Evolutionary conservation across 2,113 vertebrate species (phyloP).

Genomic region (Malurus alboscapulatus): DNA sequence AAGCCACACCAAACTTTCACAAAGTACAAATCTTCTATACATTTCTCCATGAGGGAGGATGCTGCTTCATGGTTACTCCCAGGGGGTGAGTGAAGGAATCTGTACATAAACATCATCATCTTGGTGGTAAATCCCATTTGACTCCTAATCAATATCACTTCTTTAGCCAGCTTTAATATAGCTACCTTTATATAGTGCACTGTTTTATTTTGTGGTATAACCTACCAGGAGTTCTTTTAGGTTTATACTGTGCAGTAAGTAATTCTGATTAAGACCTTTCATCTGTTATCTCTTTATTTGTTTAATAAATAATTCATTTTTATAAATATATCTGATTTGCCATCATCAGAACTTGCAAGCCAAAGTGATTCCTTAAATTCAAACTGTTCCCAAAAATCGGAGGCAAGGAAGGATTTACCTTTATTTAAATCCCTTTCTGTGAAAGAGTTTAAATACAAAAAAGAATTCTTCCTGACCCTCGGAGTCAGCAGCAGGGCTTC

Average conservation of each 20-base stretch:
- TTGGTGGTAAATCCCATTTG: not conserved
- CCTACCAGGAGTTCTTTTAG: not conserved
- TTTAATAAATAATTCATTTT: not conserved
- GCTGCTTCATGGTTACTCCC: not conserved
- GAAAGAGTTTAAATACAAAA: not conserved
- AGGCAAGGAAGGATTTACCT: not conserved
- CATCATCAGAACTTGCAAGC: not conserved
- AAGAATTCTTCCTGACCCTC: not conserved
- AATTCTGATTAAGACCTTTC: not conserved
- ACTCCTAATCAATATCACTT: not conserved
- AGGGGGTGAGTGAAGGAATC: not conserved
- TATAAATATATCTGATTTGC: not conserved
- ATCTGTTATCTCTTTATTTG: not conserved
- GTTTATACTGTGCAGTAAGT: not conserved
- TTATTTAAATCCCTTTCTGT: not conserved
- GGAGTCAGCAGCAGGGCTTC: not conserved
- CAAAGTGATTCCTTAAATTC: not conserved
- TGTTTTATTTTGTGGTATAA: not conserved
- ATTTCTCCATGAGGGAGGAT: not conserved
- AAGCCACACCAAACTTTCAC: not conserved
- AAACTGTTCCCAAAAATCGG: not conserved
- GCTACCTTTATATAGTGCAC: not conserved
- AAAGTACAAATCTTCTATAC: not conserved
- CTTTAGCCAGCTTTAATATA: not conserved
- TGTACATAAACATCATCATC: not conserved